Base-by-base conservation (phyloP, 2,113 vertebrate species). In the Myanophis thanlyinensis region DNA sequence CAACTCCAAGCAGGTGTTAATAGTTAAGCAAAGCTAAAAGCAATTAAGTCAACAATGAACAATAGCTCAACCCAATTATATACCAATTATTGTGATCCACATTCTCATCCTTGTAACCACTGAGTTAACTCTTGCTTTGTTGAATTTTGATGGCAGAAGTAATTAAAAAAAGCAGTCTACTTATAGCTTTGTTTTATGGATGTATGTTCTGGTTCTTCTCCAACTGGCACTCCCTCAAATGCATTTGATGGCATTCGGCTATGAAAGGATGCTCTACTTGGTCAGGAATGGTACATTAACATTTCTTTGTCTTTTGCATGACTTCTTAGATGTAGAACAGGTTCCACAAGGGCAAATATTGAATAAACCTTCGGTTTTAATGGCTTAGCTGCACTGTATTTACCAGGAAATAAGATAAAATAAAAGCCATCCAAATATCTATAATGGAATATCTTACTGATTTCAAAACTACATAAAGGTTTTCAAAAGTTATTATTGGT, bases 401-500 rank as follows among this genome's bases (percentile, higher is more conserved):
- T 89, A 18, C 9, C 47, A 92, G 85, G 52, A 48, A 53, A 11
- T 47, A 89, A 80, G 12, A 89, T 30, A 44, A 89, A 54, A 89
- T 85, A 92, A 89, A 85, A 92, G 12, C 18, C 22, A 59, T 49
- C 12, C 52, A 89, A 85, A 85, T 89, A 84, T 89, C 30, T 18
- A 35, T 53, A 54, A 30, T 49, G 67, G 44, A 56, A 12, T 22
- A 84, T 12, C 18, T 92, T 92, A 9, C 40, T 40, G 51, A 48
- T 48, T 92, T 89, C n/a, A 59, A 89, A 92, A 92, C 89, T 59
- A n/a, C 73, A 59, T n/a, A 92, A 89, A 89, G 27, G n/a, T 30
- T 85, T 89, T 85, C 56, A 53, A 89, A 56, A 25, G 12, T 35
- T 92, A 52, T 84, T 84, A 84, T 80, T 84, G 53, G 46, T 15